Evolutionary conservation across 1,140 invertebrate species (phyloP).

Genomic region (Hylaeus volcanicus): DNA sequence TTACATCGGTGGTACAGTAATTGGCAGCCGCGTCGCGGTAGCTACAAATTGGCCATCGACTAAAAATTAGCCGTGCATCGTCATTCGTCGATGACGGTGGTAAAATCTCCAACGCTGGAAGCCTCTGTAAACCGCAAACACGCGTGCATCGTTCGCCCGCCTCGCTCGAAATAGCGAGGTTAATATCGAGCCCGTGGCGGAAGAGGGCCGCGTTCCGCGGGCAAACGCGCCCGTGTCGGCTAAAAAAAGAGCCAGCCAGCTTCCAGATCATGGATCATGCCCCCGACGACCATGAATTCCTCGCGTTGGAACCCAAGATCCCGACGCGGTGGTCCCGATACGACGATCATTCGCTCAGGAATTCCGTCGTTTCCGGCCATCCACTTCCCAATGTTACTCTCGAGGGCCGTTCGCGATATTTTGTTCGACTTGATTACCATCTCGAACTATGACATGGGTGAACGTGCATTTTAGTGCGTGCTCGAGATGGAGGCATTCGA

Average conservation of each 20-base stretch:
- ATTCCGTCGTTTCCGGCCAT: slow-evolving; percentile 10
- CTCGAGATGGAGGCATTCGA: too few species aligned
- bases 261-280: neutral
- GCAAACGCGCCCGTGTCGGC: neutral
- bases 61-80: too few species aligned
- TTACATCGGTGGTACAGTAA: too few species aligned
- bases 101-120: neutral
- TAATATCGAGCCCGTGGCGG: slow-evolving; percentile 15
- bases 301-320: neutral
- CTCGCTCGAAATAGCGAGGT: slow-evolving; percentile 19
- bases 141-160: neutral
- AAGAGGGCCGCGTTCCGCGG: slow-evolving; percentile 1
- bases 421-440: too few species aligned
- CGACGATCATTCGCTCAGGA: neutral
- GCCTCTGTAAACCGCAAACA: slow-evolving; percentile 1
- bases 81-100: too few species aligned
- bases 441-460: too few species aligned
- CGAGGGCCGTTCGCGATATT: too few species aligned
- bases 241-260: slow-evolving; percentile 13
- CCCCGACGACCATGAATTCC: neutral
- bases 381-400: too few species aligned
- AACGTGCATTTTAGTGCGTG: too few species aligned
- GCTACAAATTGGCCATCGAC: too few species aligned
- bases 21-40: too few species aligned
- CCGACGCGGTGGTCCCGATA: neutral